Evolutionary conservation across 1,140 invertebrate species (phyloP).

Genomic region (Eumeta japonica): DNA sequence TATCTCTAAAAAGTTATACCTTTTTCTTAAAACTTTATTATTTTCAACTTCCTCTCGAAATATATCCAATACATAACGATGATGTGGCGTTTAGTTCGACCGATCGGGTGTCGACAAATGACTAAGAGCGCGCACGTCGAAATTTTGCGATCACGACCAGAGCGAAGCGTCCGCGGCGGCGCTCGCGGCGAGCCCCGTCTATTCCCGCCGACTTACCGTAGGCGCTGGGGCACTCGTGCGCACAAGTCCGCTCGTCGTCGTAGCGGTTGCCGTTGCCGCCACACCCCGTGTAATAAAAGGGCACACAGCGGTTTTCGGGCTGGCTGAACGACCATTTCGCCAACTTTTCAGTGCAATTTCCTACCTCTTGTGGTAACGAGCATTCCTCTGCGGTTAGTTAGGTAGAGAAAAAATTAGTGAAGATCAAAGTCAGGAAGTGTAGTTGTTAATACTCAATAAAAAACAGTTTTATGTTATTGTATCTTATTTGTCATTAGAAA

Average conservation of each 20-base stretch:
- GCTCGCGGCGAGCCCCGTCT: too few relatives aligned
- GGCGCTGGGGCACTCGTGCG: conserved; percentile 74
- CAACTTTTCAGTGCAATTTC: conserved; percentile 76
- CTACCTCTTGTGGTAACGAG: conserved; percentile 72
- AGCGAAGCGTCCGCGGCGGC: too few relatives aligned
- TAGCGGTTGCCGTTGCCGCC: conserved; percentile 89
- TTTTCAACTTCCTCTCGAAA: too few relatives aligned
- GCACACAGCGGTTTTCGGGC: conserved; percentile 82
- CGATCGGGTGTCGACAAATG: too few relatives aligned
- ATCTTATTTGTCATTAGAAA: too few relatives aligned
- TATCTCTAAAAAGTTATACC: too few relatives aligned
- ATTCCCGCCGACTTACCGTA: conserved; percentile 65
- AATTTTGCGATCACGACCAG: too few relatives aligned
- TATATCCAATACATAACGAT: too few relatives aligned
- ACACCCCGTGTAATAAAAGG: conserved; percentile 94
- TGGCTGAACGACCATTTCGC: conserved; percentile 86
- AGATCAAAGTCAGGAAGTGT: background rate
- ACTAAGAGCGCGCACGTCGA: too few relatives aligned
- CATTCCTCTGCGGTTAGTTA: conserved; percentile 68
- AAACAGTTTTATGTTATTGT: conserved; percentile 2
- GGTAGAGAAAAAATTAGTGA: conserved; percentile 6
- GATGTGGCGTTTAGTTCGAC: too few relatives aligned
- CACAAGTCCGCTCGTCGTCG: conserved; percentile 73
- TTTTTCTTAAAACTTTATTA: too few relatives aligned
- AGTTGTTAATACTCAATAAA: background rate